Evolutionary conservation across 1,140 invertebrate genomes (phyloP), one percentile per base, ranked within the genome.

Genomic region (Mamestra configurata): DNA sequence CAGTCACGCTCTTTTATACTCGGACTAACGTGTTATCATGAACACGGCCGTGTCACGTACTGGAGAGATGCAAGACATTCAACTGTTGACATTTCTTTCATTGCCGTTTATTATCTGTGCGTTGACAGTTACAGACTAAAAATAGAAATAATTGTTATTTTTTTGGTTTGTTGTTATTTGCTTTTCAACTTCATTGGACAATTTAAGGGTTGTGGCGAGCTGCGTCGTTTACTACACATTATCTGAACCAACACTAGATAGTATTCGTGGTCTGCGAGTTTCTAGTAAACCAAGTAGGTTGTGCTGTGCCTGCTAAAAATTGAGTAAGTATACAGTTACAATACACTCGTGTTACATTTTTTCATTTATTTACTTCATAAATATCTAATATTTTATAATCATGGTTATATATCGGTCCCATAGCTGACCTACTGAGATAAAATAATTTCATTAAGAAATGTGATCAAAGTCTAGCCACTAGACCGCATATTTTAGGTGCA

Each of bases 1-100:
- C 40, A 13, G 59, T 61, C 59, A 61, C 31, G 66, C 40, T 66
- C 40, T 20, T 22, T 27, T 24, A 40, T 46, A 49, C 18, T 18
- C 31, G n/a, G 24, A 70, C 37, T n/a, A n/a, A 70, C 37, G 66
- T 68, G 64, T 70, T 70, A 70, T 70, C 66, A 43, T 37, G n/a
- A 22, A 46, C 64, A 70, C 22, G 66, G 22, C 40, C 22, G 4
- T 70, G 40, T 70, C 66, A 70, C 66, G 40, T 46, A 22, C 37
- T 18, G 15, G 4, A 20, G 22, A 22, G 8, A 70, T 70, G 66
- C 11, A n/a, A 40, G 18, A 40, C 40, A 24, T 27, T 46, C 22
- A 49, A 24, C 20, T 40, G 18, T 66, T 20, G 1, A 66, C 61
- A 37, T 20, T 40, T 40, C 18, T 40, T 40, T 11, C 35, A 18